A percentile compares a stretch with the other conserved stretches of the same genome.
These are phyloP conservation scores for Dascillus cervinus DNA, from an alignment of 2,888 invertebrate species.

Conservation along the genomic window DNA sequence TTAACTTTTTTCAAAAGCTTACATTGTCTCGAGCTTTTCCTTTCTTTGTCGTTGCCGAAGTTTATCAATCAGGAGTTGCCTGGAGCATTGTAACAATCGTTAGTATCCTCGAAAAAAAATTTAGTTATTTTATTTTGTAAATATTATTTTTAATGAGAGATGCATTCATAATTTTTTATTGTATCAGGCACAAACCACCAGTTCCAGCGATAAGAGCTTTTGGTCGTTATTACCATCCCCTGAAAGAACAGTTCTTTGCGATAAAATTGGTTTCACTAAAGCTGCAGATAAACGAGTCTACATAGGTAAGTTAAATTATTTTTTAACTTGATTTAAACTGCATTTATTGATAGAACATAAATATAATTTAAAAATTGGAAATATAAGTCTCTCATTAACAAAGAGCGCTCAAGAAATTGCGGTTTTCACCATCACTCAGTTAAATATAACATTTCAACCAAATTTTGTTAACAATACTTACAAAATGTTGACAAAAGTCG, in stretches of 20 bases:
- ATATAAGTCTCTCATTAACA: conserved; percentile 60
- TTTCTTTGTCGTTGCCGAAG: too few species aligned
- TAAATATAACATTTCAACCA: conserved; percentile 38
- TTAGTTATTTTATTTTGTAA: too few species aligned
- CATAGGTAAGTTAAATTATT: conserved; percentile 20
- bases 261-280: conserved; percentile 40
- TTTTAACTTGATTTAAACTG: too few species aligned
- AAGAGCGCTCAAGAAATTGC: conserved; percentile 60
- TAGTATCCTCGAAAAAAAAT: too few species aligned
- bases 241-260: conserved; percentile 36
- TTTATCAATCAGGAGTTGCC: too few species aligned
- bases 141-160: too few species aligned
- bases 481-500: conserved; percentile 44
- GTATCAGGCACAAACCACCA: conserved; percentile 53
- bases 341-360: conserved; percentile 56
- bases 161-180: not conserved
- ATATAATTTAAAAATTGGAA: conserved; percentile 66
- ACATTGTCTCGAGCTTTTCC: too few species aligned
- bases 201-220: conserved; percentile 50
- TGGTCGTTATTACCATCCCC: conserved; percentile 41
- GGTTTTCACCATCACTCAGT: conserved; percentile 64
- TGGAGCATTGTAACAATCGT: too few species aligned
- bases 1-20: too few species aligned
- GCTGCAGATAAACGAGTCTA: conserved; percentile 17
- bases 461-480: conserved; percentile 29